Percentiles rank a stretch among this genome's conserved stretches.
Conservation (phyloP, 2,888 invertebrate species). For the Heteropelma amictum region DNA sequence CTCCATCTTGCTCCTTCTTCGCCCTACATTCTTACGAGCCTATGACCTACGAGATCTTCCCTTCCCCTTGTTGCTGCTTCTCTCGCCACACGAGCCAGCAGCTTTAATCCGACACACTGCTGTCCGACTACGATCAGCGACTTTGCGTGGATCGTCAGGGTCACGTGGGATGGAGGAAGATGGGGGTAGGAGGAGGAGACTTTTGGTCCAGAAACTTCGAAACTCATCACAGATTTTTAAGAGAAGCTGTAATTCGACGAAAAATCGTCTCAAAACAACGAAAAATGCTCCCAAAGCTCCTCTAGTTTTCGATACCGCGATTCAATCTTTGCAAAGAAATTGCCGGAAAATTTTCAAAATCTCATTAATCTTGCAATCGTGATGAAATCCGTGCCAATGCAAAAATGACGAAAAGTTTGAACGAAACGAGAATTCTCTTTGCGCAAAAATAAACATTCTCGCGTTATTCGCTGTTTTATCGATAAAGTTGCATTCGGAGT, state of each 20-base stretch:
- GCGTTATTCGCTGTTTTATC: not conserved
- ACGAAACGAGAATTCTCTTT: no score
- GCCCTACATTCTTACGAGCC: constrained; percentile 32
- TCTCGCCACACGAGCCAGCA: constrained; percentile 27
- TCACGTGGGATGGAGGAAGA: not conserved
- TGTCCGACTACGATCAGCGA: constrained; percentile 33
- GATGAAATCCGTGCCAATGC: no score
- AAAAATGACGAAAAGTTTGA: no score
- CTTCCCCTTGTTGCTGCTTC: constrained; percentile 54
- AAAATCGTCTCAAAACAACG: no score
- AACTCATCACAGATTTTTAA: no score
- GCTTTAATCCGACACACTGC: constrained; percentile 36
- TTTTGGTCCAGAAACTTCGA: constrained; percentile 37
- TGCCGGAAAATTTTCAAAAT: no score
- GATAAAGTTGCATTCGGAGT: not conserved
- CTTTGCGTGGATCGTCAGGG: constrained; percentile 12
- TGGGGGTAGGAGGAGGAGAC: not conserved
- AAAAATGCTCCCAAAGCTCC: no score
- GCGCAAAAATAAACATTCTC: no score
- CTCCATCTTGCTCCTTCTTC: constrained; percentile 31
- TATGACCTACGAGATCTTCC: constrained; percentile 50
- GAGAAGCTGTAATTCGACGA: no score
- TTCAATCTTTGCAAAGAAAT: no score
- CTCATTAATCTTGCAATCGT: no score
- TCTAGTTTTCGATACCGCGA: no score